Conservation (phyloP, 2,797 vertebrate species). For the Characodon lateralis region DNA sequence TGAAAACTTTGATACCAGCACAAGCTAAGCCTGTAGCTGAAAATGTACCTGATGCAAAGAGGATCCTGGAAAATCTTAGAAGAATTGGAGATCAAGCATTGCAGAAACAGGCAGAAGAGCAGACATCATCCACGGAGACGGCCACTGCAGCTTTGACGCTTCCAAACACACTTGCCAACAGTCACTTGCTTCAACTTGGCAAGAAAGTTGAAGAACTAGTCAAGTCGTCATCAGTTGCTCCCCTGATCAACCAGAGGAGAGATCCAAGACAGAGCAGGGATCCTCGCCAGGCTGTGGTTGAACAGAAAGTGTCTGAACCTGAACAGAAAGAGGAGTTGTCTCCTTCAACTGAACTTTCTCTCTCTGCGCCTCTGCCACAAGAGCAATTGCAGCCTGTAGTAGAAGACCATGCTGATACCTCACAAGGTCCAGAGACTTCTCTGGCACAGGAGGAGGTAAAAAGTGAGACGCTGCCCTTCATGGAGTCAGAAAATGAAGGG, state of each 20-base stretch:
- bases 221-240: conserved; percentile 70
- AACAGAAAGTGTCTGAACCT: conserved; percentile 66
- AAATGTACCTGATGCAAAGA: conserved; percentile 83
- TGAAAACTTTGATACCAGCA: conserved; percentile 83
- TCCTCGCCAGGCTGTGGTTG: conserved; percentile 82
- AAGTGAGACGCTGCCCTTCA: conserved; percentile 72
- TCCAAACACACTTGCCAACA: conserved; percentile 82
- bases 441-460: conserved; percentile 61
- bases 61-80: conserved; percentile 88
- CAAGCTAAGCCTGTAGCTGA: conserved; percentile 68
- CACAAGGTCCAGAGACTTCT: conserved; percentile 39
- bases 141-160: conserved; percentile 79
- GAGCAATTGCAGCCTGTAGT: conserved; percentile 18
- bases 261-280: conserved; percentile 91
- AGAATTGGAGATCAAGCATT: conserved; percentile 88
- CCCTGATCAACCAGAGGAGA: conserved; percentile 81
- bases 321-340: conserved; percentile 68
- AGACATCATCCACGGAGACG: conserved; percentile 77
- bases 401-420: conserved; percentile 36
- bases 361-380: conserved; percentile 48
- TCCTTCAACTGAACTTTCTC: conserved; percentile 44
- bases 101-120: conserved; percentile 87
- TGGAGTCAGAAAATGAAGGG: conserved; percentile 65
- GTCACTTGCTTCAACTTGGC: conserved; percentile 86
- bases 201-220: conserved; percentile 84